Evolutionary conservation across 2,797 vertebrate species (phyloP), one percentile per base, ranked within the genome.

Genomic region (Premnoplex brunnescens): DNA sequence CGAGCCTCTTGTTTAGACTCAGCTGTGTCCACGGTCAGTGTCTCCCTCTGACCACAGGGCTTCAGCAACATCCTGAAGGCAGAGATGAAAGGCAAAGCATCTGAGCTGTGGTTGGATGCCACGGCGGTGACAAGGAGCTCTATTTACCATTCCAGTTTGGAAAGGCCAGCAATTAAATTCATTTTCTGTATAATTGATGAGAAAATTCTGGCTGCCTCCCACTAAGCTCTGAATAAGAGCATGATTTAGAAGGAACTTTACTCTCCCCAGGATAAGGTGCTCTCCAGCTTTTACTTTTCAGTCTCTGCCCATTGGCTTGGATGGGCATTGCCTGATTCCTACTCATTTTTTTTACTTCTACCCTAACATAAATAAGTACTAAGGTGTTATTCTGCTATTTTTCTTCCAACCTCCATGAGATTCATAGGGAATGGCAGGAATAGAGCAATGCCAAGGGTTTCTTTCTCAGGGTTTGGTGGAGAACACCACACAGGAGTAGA

Each of bases 1-100:
- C n/a, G 36, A 27, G 67, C 28, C 43, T 78, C 73, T 51, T 91
- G 81, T 52, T 89, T 56, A 51, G 72, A 15, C 24, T 89, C 7
- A 12, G 67, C 36, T 60, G 59, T 59, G 63, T 56, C 46, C 36
- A 37, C 0, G 23, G 63, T 14, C 87, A 44, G 0, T 0, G 1
- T n/a, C 52, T 51, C 71, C 64, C 69, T 66, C 56, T 83, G 68
- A 32, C 60, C 46, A 46, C 83, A 63, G 67, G 20, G 32, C 37
- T 37, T 69, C 60, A 46, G 76, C 49, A 72, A 27, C 46, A 55
- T 54, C 78, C 68, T 16, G 54, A 66, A 43, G 43, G 43, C 39
- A 27, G 18, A 44, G 69, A 51, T 3, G n/a, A 10, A 59, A 28
- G 48, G 66, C 28, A 48, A 44, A 78, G 28, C 39, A 78, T 23